These are phyloP conservation scores for Oryzias curvinotus DNA, from an alignment of 2,113 vertebrate genomes.

Conservation along the genomic window DNA sequence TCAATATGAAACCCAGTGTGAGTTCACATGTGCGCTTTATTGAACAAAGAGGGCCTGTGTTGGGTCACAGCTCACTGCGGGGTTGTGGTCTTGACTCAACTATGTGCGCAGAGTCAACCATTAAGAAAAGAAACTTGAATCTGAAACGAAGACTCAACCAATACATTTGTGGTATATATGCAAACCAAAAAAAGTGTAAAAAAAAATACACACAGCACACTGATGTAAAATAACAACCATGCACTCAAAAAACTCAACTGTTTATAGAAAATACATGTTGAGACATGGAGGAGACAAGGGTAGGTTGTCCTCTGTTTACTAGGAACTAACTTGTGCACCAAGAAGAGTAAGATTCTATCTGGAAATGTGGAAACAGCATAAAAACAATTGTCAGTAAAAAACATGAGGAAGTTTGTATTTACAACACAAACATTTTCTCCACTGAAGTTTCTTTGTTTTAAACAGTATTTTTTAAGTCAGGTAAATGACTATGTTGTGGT, in stretches of 20 bases:
- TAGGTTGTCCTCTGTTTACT: constrained; percentile 1
- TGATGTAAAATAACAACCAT: constrained; percentile 10
- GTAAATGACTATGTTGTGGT: too few relatives aligned
- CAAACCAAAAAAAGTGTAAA: constrained; percentile 23
- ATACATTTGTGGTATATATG: constrained; percentile 2
- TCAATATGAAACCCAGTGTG: constrained; percentile 13
- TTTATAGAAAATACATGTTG: constrained; percentile 4
- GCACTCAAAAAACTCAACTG: not conserved
- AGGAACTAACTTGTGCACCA: not conserved
- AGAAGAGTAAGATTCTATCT: not conserved
- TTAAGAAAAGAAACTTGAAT: constrained; percentile 24
- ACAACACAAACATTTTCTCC: not conserved
- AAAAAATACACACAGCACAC: not conserved
- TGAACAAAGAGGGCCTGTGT: constrained; percentile 40
- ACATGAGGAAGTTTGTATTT: not conserved
- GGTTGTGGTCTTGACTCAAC: constrained; percentile 13
- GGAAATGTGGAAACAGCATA: constrained; percentile 4
- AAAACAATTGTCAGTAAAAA: not conserved
- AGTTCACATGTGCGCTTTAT: not conserved
- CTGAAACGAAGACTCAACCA: constrained; percentile 5
- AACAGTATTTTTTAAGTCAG: constrained; percentile 52
- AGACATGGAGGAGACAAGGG: not conserved
- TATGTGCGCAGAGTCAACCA: constrained; percentile 25
- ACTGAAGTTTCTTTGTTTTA: not conserved
- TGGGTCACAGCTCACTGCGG: constrained; percentile 7